Evolutionary conservation across 2,797 vertebrate genomes (phyloP).

Genomic region (Lateolabrax maculatus): DNA sequence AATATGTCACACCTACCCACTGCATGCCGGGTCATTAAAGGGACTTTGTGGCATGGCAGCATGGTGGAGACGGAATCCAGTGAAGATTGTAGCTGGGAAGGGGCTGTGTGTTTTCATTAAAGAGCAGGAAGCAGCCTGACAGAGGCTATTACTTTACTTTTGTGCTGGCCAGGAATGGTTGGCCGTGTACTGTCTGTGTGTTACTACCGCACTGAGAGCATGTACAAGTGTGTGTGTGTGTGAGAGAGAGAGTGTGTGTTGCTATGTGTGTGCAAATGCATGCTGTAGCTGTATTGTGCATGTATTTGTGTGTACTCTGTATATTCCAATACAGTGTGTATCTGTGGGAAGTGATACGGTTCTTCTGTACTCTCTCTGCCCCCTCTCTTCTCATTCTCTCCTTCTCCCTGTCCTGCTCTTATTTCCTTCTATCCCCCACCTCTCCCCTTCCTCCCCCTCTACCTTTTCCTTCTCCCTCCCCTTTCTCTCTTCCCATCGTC

Average conservation of each 20-base stretch:
- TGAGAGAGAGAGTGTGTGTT: background rate
- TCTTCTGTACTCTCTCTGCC: slow-evolving; percentile 29
- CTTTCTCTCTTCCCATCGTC: slow-evolving; percentile 55
- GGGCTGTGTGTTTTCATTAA: slow-evolving; percentile 73
- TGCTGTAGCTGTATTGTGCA: background rate
- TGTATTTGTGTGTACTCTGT: background rate
- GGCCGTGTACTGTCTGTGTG: slow-evolving; percentile 11
- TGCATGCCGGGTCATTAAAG: slow-evolving; percentile 76
- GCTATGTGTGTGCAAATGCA: background rate
- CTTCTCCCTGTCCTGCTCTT: slow-evolving; percentile 6
- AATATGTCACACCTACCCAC: slow-evolving; percentile 22
- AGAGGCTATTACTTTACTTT: slow-evolving; percentile 73
- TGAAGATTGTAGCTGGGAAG: slow-evolving; percentile 54
- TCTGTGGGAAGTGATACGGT: slow-evolving; percentile 13
- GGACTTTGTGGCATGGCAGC: slow-evolving; percentile 51
- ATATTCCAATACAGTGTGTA: slow-evolving; percentile 17
- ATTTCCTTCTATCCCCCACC: background rate
- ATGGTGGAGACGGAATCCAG: slow-evolving; percentile 27
- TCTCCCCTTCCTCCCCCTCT: background rate
- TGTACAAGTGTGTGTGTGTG: no score
- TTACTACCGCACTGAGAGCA: background rate
- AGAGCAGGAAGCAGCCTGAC: slow-evolving; percentile 74
- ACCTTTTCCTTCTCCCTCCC: slow-evolving; percentile 49
- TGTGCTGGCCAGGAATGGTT: slow-evolving; percentile 16
- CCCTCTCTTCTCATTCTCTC: slow-evolving; percentile 47